phyloP scores from a whole-genome alignment of 2,113 vertebrate genomes.

The Prinia subflava region DNA sequence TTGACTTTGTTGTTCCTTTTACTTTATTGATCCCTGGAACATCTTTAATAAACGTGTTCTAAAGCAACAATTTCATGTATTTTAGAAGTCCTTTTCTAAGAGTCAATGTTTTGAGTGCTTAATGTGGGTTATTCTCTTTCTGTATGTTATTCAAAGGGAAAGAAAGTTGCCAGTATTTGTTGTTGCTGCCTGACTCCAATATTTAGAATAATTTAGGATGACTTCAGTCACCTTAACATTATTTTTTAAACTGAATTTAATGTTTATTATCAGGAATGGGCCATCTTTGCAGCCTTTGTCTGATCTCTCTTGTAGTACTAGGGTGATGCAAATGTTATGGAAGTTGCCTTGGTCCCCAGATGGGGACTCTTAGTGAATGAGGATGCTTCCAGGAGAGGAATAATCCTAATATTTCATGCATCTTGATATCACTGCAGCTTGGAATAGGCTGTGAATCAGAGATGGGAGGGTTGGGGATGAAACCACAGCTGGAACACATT shows the following conservation, averaged over 20 bases:
- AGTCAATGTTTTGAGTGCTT: background rate
- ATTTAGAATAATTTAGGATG: background rate
- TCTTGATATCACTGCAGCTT: background rate
- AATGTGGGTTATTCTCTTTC: background rate
- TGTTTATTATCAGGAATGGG: background rate
- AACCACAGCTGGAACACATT: background rate
- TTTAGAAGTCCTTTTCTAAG: background rate
- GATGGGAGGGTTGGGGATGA: background rate
- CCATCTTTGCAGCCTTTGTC: background rate
- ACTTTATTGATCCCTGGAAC: background rate
- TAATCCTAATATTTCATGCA: background rate
- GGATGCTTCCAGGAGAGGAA: background rate
- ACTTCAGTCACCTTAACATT: background rate
- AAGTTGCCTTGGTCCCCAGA: background rate
- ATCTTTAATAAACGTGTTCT: background rate
- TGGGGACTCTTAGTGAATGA: background rate
- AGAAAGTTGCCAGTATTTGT: background rate
- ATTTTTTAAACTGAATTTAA: background rate
- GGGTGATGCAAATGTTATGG: background rate
- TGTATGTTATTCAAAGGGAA: background rate
- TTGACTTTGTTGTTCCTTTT: conserved; percentile 5
- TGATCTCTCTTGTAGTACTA: background rate
- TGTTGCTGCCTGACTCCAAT: background rate
- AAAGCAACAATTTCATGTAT: background rate
- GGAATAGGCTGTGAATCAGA: background rate